Conservation (phyloP, 2,888 invertebrate genomes). For the Sisyra nigra region DNA sequence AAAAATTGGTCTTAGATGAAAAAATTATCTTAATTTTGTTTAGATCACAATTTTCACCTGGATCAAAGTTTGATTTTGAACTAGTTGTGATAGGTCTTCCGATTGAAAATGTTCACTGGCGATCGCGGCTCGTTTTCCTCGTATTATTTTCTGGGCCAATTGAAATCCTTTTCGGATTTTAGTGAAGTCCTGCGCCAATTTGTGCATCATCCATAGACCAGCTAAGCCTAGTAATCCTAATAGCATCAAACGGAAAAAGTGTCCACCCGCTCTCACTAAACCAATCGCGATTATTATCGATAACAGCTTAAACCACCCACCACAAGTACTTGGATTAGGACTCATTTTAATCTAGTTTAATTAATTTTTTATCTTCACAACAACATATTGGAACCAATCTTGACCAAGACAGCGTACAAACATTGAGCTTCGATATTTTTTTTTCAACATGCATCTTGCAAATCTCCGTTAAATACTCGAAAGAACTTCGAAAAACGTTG, state of each 20-base stretch:
- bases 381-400: too few relatives aligned
- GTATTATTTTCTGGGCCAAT: background rate
- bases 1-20: background rate
- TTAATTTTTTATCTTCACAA: too few relatives aligned
- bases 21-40: background rate
- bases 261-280: conserved; percentile 22
- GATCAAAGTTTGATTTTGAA: background rate
- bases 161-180: conserved; percentile 16
- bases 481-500: too few relatives aligned
- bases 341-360: too few relatives aligned
- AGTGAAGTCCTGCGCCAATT: conserved; percentile 27
- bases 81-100: background rate
- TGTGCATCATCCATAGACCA: conserved; percentile 30
- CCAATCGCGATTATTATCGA: conserved; percentile 17
- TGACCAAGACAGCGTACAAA: too few relatives aligned
- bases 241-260: conserved; percentile 25
- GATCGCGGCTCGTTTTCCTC: background rate
- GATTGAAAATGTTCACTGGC: background rate
- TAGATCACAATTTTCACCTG: background rate
- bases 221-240: conserved; percentile 27
- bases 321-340: background rate
- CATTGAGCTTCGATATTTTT: too few relatives aligned
- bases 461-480: too few relatives aligned
- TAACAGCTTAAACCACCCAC: conserved; percentile 14
- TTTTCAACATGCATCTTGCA: too few relatives aligned